Base-by-base conservation (phyloP, 2,113 vertebrate species). In the Tenrec ecaudatus region DNA sequence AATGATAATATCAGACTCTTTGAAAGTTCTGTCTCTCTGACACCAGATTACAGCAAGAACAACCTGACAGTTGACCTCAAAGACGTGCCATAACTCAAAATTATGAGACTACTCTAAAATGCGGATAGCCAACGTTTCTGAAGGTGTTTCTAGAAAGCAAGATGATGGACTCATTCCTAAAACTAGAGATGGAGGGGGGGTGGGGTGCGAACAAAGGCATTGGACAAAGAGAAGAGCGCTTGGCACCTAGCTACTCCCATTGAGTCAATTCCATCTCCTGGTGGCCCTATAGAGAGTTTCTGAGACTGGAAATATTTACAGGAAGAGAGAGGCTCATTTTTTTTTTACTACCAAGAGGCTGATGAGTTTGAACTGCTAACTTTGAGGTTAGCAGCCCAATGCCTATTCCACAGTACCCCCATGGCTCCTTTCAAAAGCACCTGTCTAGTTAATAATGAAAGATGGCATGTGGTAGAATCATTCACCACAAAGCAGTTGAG, bases 11-110 rank as follows among this genome's bases (percentile, higher is more conserved):
- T 3, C 14, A 79, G 2, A 53, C 80, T 86, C 82, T 93, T 82
- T 62, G 47, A 77, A 94, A 79, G 40, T 86, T 91, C 82, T 58
- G 38, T 53, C 47, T 66, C 86, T 92, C 86, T 86, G 71, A 73
- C 36, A 80, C 89, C 76, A 57, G 33, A 94, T 84, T 78, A 92
- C 43, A 87, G 81, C 57, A 87, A 85, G 85, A 82, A 19, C 57
- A 38, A 57, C 82, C 80, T 90, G n/a, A 82, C 69, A 76, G 86
- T 40, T 64, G 80, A 86, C 88, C 76, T 80, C 88, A n/a, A 79
- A 92, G 64, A 95, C 62, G 83, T 19, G 20, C 53, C 71, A 81
- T 80, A 90, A 66, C 66, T 78, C 62, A 31, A 62, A 25, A 22
- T 79, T 82, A 88, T 19, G 22, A 64, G 86, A 86, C 86, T 22